Conservation (phyloP, 2,888 invertebrate genomes). For the Cephus pulcher region DNA sequence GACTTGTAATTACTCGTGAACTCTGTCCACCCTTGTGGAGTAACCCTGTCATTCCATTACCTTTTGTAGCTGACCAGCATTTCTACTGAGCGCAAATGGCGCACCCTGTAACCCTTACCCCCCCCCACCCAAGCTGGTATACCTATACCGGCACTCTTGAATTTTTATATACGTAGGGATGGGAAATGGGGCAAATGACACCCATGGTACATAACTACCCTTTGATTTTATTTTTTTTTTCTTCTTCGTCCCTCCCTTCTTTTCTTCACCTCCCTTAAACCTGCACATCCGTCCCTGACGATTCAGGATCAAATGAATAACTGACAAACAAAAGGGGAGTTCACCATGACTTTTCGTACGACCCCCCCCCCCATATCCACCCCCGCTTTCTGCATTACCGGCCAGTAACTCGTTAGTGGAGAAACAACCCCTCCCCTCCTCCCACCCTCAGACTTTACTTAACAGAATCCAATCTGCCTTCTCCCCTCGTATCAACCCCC, state of each 20-base stretch:
- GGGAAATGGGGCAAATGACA: too few species aligned
- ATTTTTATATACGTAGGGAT: too few species aligned
- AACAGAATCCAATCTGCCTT: too few species aligned
- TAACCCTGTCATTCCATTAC: slow-evolving; percentile 45
- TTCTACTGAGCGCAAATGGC: slow-evolving; percentile 28
- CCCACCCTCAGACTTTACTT: too few species aligned
- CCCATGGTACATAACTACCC: too few species aligned
- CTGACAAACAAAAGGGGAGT: slow-evolving; percentile 8
- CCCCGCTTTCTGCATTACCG: background rate
- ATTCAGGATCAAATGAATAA: slow-evolving; percentile 2
- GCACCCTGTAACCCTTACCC: slow-evolving; percentile 26
- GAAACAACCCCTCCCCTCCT: too few species aligned
- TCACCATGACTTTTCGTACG: background rate
- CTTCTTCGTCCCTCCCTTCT: too few species aligned
- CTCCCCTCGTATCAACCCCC: too few species aligned
- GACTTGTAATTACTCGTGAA: slow-evolving; percentile 47
- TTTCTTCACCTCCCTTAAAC: background rate
- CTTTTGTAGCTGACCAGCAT: slow-evolving; percentile 36
- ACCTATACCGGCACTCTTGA: too few species aligned
- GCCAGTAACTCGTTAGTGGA: background rate
- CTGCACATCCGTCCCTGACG: background rate
- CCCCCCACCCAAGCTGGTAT: background rate
- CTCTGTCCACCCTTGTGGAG: slow-evolving; percentile 18
- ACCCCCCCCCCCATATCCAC: background rate
- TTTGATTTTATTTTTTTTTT: too few species aligned